Percentiles rank a stretch among this genome's conserved stretches.
These are phyloP conservation scores for Astur gentilis DNA, from an alignment of 2,113 vertebrate species.

Conservation along the genomic window DNA sequence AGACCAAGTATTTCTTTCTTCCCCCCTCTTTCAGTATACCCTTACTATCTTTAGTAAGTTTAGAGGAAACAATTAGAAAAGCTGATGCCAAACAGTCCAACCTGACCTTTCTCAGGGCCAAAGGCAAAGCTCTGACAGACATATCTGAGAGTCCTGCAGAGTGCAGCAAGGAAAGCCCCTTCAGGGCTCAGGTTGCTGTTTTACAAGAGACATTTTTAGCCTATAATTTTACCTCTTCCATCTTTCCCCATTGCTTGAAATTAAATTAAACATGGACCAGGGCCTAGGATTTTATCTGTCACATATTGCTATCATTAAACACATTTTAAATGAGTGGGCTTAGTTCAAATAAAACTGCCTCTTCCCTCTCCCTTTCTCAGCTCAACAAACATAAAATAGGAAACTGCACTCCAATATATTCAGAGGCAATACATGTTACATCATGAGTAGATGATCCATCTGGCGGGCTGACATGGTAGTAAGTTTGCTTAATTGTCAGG, in stretches of 20 bases:
- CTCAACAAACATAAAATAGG: conserved; percentile 63
- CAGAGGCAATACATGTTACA: conserved; percentile 54
- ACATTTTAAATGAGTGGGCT: conserved; percentile 71
- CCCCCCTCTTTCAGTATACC: background rate
- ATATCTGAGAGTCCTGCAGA: background rate
- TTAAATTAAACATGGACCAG: conserved; percentile 71
- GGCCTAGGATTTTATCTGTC: conserved; percentile 73
- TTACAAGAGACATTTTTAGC: conserved; percentile 36
- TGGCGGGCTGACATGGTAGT: conserved; percentile 72
- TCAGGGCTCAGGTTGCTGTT: background rate
- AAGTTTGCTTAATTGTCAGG: conserved; percentile 75
- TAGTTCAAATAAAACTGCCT: conserved; percentile 73
- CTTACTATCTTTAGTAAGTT: background rate
- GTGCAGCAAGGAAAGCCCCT: background rate
- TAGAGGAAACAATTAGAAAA: background rate
- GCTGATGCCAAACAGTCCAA: background rate
- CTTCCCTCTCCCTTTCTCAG: conserved; percentile 49
- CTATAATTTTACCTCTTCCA: conserved; percentile 40
- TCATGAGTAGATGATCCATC: conserved; percentile 70
- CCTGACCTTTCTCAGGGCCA: background rate
- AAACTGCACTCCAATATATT: conserved; percentile 52
- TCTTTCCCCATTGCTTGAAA: conserved; percentile 50
- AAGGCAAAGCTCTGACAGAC: background rate
- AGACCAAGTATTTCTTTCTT: background rate
- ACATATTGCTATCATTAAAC: conserved; percentile 74